phyloP scores from a whole-genome alignment of 2,888 invertebrate genomes.

The Epinotia brunnichana region DNA sequence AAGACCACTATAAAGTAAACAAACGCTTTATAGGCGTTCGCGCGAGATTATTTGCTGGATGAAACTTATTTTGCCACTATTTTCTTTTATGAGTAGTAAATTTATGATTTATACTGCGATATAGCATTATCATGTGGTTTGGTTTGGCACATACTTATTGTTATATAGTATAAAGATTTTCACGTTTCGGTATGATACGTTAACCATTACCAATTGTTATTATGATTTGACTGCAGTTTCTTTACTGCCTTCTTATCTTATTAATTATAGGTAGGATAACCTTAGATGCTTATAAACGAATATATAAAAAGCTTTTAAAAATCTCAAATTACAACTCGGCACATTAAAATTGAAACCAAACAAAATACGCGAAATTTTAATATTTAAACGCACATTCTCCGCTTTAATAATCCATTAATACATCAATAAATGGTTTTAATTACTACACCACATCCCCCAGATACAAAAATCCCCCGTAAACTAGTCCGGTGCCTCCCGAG shows the following conservation, averaged over 20 bases:
- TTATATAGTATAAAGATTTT: neutral
- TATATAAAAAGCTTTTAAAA: too few relatives aligned
- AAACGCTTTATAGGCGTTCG: constrained; percentile 26
- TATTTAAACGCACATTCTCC: neutral
- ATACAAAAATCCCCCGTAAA: constrained; percentile 41
- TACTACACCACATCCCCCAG: constrained; percentile 27
- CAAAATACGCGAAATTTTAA: too few relatives aligned
- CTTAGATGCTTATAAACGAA: too few relatives aligned
- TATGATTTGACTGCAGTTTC: too few relatives aligned
- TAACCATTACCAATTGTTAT: too few relatives aligned
- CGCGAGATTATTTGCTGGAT: constrained; percentile 24
- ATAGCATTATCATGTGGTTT: neutral
- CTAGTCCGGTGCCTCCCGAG: constrained; percentile 32
- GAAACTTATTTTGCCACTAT: constrained; percentile 18
- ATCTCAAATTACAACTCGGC: too few relatives aligned
- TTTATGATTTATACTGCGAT: constrained; percentile 11
- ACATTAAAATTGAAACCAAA: too few relatives aligned
- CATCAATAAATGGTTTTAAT: constrained; percentile 40
- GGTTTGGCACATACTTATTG: neutral
- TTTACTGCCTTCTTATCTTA: too few relatives aligned
- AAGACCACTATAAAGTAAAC: constrained; percentile 26
- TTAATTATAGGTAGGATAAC: too few relatives aligned
- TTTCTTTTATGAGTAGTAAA: constrained; percentile 15
- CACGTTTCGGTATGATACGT: too few relatives aligned
- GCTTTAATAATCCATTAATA: neutral